These are phyloP conservation scores for Corythaeola cristata DNA, from an alignment of 2,113 vertebrate species.

Conservation along the genomic window DNA sequence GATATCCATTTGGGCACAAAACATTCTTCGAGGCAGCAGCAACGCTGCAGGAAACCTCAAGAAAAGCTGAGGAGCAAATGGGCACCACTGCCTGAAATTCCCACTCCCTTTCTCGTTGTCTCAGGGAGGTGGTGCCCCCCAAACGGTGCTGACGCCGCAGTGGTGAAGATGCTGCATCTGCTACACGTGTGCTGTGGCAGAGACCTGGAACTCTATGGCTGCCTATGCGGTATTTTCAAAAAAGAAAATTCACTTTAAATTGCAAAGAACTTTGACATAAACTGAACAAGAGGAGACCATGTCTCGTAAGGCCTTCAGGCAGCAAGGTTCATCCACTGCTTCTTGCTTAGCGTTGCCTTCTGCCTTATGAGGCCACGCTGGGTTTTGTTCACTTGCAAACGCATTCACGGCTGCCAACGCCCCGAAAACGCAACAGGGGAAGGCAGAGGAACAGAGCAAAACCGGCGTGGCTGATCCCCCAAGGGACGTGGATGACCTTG, in stretches of 20 bases:
- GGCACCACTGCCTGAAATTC: background rate
- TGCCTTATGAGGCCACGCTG: background rate
- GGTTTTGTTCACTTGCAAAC: background rate
- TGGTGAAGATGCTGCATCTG: background rate
- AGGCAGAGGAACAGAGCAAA: too few relatives aligned
- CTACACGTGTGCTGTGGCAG: background rate
- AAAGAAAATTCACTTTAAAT: background rate
- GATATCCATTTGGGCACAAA: background rate
- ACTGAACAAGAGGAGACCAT: background rate
- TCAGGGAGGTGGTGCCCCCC: background rate
- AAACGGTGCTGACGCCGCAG: background rate
- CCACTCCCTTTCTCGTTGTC: background rate
- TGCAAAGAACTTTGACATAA: background rate
- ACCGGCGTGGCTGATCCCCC: background rate
- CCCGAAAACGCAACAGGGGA: background rate
- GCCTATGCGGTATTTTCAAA: background rate
- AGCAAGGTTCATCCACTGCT: background rate
- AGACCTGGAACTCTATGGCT: background rate
- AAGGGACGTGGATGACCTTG: too few relatives aligned
- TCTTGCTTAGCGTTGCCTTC: background rate
- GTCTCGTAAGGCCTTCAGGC: background rate
- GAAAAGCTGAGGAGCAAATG: background rate
- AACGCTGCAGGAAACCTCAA: background rate
- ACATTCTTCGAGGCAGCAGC: background rate
- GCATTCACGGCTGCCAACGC: background rate